A percentile compares a stretch with the other conserved stretches of the same genome.
Conservation (phyloP, 2,888 invertebrate genomes). For the Drosophila seclusa region DNA sequence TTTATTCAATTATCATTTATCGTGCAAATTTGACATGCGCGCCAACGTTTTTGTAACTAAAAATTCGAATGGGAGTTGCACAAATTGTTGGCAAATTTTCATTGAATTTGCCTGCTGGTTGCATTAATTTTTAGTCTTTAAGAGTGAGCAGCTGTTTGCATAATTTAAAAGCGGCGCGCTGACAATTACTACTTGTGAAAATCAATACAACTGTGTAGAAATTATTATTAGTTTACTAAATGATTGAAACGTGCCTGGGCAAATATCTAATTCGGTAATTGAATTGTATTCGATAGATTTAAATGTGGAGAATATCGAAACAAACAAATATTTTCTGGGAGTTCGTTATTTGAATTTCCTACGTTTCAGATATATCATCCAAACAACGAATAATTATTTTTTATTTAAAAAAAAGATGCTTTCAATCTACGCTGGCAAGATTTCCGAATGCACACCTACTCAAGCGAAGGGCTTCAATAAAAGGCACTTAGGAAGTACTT, state of each 20-base stretch:
- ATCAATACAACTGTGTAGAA: conserved; percentile 18
- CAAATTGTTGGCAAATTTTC: conserved; percentile 26
- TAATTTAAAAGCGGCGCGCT: conserved; percentile 44
- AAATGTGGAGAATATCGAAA: not conserved
- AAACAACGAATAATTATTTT: not conserved
- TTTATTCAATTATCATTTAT: conserved; percentile 82
- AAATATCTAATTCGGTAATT: conserved; percentile 19
- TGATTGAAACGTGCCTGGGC: conserved; percentile 36
- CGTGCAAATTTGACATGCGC: conserved; percentile 62
- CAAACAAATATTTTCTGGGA: not conserved
- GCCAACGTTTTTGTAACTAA: conserved; percentile 47
- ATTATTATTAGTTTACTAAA: not conserved
- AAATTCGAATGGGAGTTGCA: conserved; percentile 37
- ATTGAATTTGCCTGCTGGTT: conserved; percentile 24
- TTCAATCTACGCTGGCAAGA: not conserved
- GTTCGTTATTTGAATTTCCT: not conserved
- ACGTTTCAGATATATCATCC: not conserved
- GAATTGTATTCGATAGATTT: conserved; percentile 4
- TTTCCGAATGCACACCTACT: not conserved
- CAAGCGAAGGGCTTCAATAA: conserved; percentile 12
- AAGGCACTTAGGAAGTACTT: conserved; percentile 31
- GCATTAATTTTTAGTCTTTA: conserved; percentile 55
- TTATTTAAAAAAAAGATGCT: conserved; percentile 2
- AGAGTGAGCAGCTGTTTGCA: conserved; percentile 49
- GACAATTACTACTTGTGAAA: conserved; percentile 33